Base-by-base conservation (phyloP, 1,140 invertebrate genomes). In the Phymorhynchus buccinoides region DNA sequence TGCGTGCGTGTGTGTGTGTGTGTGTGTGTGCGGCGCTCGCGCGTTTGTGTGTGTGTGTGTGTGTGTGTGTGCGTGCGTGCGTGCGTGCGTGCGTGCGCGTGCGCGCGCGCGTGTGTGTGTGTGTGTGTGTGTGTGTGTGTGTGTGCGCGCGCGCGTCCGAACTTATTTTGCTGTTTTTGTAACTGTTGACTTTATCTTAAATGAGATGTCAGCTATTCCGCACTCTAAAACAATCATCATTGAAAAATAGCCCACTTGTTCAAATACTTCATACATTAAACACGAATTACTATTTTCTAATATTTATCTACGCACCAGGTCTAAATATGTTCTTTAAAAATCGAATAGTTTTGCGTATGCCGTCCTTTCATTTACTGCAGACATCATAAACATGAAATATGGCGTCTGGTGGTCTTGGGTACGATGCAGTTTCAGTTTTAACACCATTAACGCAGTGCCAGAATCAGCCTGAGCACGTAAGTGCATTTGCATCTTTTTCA, bases 371-470 rank as follows among this genome's bases (percentile, higher is more conserved):
- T 71, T 84, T 32, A 39, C 71, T 84, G 83, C 83, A 42, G 83
- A 81, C 2, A 41, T 16, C 41, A 84, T 73, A 77, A 84, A 84
- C 71, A 73, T 75, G 66, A 35, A 85, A 85, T 22, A 85, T 85
- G 84, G 84, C 84, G 66, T 85, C 44, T 82, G 80, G 84, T 52
- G 84, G 84, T 16, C 48, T 44, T 18, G 56, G 79, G 39, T 85
- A 82, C 71, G 80, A 85, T 52, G 68, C 84, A 56, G 84, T 81
- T n/a, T 75, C 68, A n/a, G 79, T 85, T n/a, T 66, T 80, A 44
- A 85, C 84, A 56, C 84, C 84, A n/a, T 56, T 85, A 39, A 85
- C 66, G 30, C 84, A 85, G 84, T 83, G 81, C 41, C 81, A 83
- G 81, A 71, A 77, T 62, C 52, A 82, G 32, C 68, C 84, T 77